Base-by-base conservation (phyloP, 2,113 vertebrate genomes). In the Coregonus clupeaformis region DNA sequence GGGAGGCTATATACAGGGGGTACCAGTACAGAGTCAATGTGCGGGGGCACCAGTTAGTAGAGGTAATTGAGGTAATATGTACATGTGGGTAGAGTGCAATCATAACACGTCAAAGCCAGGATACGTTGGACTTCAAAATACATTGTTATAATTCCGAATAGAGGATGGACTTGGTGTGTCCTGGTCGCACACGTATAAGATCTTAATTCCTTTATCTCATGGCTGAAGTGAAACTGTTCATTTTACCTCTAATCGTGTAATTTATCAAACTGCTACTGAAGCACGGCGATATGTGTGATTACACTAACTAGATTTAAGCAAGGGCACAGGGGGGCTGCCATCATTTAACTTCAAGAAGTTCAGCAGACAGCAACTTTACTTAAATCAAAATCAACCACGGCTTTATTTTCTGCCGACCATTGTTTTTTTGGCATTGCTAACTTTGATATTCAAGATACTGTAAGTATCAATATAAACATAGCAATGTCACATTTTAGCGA, bases 211-310 rank as follows among this genome's bases (percentile, higher is more conserved):
- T 91, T 92, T 88, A 90, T 92, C 93, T 93, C 93, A 91, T 92
- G 94, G 93, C 94, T 85, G 90, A 86, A 94, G 82, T 95, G 92
- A 95, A 95, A 95, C 93, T 94, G 93, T 95, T 97, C 94, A 95
- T 95, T 96, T 95, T 94, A 94, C 91, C 90, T 94, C 92, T 96
- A 97, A 97, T 96, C 94, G 93, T 91, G 93, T 93, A 94, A 95
- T 98, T 96, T 94, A 95, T 97, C 96, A 97, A 94, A 95, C 94
- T 85, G 93, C 91, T 91, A 91, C 91, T 91, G 93, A 91, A 94
- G 93, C 94, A 92, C 93, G 91, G 94, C 93, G 90, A 86, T 91
- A 86, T 90, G 90, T 90, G 91, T 91, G 89, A 92, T 90, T 92
- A 91, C 87, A 92, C 90, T 94, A 93, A 95, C 85, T 42, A 85